These are phyloP conservation scores for Hyppa rectilinea DNA, from an alignment of 2,888 invertebrate species.

Conservation along the genomic window DNA sequence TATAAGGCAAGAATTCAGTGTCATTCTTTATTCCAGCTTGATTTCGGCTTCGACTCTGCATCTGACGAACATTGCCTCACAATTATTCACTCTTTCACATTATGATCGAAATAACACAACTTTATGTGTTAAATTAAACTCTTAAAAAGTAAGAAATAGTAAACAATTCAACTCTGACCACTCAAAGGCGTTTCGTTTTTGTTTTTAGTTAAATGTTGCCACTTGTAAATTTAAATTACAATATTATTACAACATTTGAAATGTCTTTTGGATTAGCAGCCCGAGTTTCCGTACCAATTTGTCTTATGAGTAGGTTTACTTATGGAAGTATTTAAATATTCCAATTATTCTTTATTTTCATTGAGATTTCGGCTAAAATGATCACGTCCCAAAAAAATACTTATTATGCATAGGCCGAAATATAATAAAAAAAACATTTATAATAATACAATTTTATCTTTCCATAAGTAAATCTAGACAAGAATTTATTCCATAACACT, in stretches of 20 bases:
- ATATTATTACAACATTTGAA: constrained; percentile 45
- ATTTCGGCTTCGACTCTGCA: constrained; percentile 42
- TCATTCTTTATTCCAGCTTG: constrained; percentile 18
- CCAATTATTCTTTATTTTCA: constrained; percentile 12
- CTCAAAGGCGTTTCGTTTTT: constrained; percentile 41
- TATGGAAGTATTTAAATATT: constrained; percentile 38
- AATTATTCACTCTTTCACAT: constrained; percentile 49
- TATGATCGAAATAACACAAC: constrained; percentile 58
- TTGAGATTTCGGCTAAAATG: constrained; percentile 25
- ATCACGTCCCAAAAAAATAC: neutral
- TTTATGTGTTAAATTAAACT: constrained; percentile 51
- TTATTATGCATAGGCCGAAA: constrained; percentile 55
- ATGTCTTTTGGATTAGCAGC: constrained; percentile 64
- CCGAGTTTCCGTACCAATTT: constrained; percentile 51
- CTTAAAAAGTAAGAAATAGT: constrained; percentile 49
- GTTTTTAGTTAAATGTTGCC: constrained; percentile 42
- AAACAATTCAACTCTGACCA: constrained; percentile 45
- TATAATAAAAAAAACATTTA: neutral
- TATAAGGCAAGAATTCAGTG: constrained; percentile 62
- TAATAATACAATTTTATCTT: constrained; percentile 13
- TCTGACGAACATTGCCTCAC: constrained; percentile 51
- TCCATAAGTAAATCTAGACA: constrained; percentile 59
- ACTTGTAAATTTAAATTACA: constrained; percentile 47
- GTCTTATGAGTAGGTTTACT: constrained; percentile 57
- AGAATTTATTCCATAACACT: constrained; percentile 60